Evolutionary conservation across 1,140 invertebrate genomes (phyloP).

Genomic region (Galendromus occidentalis): DNA sequence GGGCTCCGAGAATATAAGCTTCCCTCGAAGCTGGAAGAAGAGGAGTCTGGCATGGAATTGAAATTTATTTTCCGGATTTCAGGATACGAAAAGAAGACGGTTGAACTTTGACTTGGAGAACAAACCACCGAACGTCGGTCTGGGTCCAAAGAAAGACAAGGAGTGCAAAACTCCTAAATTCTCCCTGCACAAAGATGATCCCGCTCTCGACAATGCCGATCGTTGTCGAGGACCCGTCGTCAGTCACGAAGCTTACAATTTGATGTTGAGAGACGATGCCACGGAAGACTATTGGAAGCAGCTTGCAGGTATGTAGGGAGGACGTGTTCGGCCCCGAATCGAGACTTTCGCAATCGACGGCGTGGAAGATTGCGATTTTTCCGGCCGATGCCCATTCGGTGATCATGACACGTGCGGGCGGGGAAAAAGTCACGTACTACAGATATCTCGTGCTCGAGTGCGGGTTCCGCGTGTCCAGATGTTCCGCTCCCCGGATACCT

Average conservation of each 20-base stretch:
- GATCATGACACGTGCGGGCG: too few relatives aligned
- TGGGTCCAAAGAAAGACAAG: neutral
- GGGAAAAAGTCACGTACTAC: too few relatives aligned
- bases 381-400: too few relatives aligned
- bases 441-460: too few relatives aligned
- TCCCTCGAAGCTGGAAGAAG: neutral
- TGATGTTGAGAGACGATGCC: neutral
- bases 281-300: neutral
- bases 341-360: too few relatives aligned
- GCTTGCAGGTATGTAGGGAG: neutral
- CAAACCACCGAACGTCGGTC: neutral
- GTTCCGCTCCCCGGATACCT: too few relatives aligned
- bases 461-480: too few relatives aligned
- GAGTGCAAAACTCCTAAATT: neutral
- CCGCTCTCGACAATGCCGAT: neutral
- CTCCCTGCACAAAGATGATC: too few relatives aligned
- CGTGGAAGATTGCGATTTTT: too few relatives aligned
- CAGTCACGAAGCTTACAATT: neutral
- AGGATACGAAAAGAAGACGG: conserved; percentile 1
- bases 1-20: neutral
- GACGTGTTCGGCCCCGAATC: neutral
- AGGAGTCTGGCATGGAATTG: neutral
- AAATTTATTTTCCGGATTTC: neutral
- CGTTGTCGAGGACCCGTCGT: neutral
- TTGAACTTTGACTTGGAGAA: conserved; percentile 9